These are phyloP conservation scores for Pollicipes pollicipes DNA, from an alignment of 1,140 invertebrate genomes.

Conservation along the genomic window DNA sequence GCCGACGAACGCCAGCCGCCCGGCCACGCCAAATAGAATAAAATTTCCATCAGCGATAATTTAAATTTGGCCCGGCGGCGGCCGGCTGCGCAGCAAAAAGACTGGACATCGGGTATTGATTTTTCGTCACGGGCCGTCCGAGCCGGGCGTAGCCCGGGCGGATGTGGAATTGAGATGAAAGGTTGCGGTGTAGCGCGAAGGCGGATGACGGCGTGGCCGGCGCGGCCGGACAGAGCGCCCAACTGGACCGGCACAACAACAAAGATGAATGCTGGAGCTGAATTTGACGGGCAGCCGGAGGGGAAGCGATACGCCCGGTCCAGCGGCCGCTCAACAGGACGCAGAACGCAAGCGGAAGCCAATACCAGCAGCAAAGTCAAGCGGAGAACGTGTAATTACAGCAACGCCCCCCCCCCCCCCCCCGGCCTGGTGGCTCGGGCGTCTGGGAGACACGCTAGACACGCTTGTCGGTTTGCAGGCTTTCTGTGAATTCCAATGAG, in stretches of 20 bases:
- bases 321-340: neutral
- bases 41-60: constrained; percentile 1
- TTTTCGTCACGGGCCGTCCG: neutral
- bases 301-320: neutral
- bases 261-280: neutral
- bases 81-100: neutral
- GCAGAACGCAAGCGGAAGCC: neutral
- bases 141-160: neutral
- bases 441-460: no score
- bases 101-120: neutral
- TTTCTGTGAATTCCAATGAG: no score
- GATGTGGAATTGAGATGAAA: neutral
- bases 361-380: no score
- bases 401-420: no score
- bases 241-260: neutral
- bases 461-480: no score
- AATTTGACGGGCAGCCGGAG: neutral
- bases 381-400: no score
- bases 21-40: neutral
- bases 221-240: no score
- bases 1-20: no score
- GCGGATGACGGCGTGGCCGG: neutral
- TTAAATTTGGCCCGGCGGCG: neutral
- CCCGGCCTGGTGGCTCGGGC: no score
- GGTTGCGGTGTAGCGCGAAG: neutral